Percentiles rank a stretch among this genome's conserved stretches.
Evolutionary conservation across 2,113 vertebrate genomes (phyloP).

Genomic region (Vanacampus margaritifer): DNA sequence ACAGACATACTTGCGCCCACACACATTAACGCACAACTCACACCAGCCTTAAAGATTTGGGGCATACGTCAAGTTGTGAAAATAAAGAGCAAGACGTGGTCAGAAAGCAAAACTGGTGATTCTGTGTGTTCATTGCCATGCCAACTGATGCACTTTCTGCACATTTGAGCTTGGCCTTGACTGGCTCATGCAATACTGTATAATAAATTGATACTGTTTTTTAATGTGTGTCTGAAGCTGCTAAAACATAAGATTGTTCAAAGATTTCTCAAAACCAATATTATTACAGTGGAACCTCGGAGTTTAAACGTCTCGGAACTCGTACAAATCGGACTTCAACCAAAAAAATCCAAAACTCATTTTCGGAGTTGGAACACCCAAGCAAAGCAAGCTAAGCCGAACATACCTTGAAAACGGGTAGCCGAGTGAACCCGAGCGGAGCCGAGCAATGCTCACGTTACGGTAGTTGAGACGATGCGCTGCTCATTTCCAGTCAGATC

Average conservation of each 20-base stretch:
- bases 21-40: neutral
- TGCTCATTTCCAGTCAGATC: too few species aligned
- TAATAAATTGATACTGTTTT: neutral
- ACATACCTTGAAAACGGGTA: too few species aligned
- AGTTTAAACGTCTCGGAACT: too few species aligned
- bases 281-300: too few species aligned
- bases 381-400: too few species aligned
- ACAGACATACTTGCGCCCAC: neutral
- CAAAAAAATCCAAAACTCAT: too few species aligned
- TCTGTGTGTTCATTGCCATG: neutral
- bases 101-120: neutral
- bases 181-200: neutral
- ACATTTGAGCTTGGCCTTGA: neutral
- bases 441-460: too few species aligned
- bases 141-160: neutral
- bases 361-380: too few species aligned
- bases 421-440: too few species aligned
- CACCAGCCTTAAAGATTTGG: neutral
- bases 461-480: too few species aligned
- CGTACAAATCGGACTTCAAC: too few species aligned
- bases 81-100: neutral
- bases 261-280: neutral
- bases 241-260: neutral
- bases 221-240: neutral
- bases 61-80: neutral